These are phyloP conservation scores for Margarornis squamiger DNA, from an alignment of 2,797 vertebrate species.

Conservation along the genomic window DNA sequence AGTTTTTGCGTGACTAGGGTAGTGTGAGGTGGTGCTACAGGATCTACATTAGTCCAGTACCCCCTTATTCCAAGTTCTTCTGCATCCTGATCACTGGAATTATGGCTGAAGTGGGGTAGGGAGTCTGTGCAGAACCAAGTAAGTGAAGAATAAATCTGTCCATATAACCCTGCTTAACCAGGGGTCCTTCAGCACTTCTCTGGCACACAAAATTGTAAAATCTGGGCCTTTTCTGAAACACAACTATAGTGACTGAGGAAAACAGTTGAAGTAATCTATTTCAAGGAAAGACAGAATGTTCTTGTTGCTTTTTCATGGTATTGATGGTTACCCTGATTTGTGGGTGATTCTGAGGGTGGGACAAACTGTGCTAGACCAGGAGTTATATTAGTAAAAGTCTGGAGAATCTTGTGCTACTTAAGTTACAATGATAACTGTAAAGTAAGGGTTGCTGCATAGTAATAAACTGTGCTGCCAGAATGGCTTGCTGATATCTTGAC, in stretches of 20 bases:
- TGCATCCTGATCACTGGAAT: not conserved
- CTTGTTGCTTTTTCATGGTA: not conserved
- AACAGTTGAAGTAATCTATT: not conserved
- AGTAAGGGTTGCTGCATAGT: slow-evolving; percentile 46
- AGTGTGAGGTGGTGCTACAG: not conserved
- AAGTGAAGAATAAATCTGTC: not conserved
- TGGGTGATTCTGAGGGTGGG: not conserved
- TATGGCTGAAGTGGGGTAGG: not conserved
- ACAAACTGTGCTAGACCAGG: not conserved
- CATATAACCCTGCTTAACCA: fast-evolving
- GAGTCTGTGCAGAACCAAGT: not conserved
- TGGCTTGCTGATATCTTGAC: slow-evolving; percentile 13
- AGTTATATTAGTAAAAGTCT: not conserved
- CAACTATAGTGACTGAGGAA: not conserved
- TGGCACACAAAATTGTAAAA: not conserved
- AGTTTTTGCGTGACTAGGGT: not conserved
- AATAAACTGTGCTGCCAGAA: slow-evolving; percentile 10
- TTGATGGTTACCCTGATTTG: not conserved
- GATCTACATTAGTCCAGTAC: not conserved
- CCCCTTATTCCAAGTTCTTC: not conserved
- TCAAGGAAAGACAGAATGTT: not conserved
- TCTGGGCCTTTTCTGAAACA: not conserved
- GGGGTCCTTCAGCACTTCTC: not conserved
- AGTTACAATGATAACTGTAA: not conserved
- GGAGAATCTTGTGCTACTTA: slow-evolving; percentile 52